Evolutionary conservation across 2,113 vertebrate genomes (phyloP).

Genomic region (Thryonomys swinderianus): DNA sequence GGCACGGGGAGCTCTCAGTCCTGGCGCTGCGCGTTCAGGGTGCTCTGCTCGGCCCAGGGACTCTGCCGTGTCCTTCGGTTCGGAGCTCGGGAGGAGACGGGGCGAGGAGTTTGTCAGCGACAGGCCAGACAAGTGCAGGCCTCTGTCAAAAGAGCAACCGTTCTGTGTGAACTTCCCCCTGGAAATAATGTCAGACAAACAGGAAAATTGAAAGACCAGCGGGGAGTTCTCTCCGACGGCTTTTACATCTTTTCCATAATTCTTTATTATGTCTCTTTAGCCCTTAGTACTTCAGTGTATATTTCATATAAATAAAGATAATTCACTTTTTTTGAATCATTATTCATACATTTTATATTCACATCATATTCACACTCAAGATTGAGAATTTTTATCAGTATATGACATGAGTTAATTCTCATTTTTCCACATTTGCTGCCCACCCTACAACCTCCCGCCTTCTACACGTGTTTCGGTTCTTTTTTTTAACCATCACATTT

Average conservation of each 20-base stretch:
- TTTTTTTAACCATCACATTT: too few relatives aligned
- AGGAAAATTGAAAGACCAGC: neutral
- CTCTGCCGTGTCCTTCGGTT: neutral
- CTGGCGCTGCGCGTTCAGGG: neutral
- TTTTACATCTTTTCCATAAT: neutral
- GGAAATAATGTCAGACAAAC: neutral
- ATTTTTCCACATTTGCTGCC: too few relatives aligned
- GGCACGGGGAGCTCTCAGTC: neutral
- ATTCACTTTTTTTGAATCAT: too few relatives aligned
- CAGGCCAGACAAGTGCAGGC: neutral
- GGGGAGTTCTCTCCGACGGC: neutral
- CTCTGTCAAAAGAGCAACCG: neutral
- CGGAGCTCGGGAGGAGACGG: neutral
- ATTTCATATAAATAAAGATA: neutral
- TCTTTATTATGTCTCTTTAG: neutral
- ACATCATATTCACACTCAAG: too few relatives aligned
- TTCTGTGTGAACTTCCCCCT: neutral
- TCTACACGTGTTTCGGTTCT: too few relatives aligned
- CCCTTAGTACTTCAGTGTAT: neutral
- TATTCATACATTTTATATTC: too few relatives aligned
- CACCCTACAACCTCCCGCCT: too few relatives aligned
- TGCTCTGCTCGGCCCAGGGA: neutral
- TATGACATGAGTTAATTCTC: too few relatives aligned
- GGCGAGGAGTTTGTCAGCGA: neutral
- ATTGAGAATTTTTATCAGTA: too few relatives aligned